Percentiles rank a stretch among this genome's conserved stretches.
These are phyloP conservation scores for Poeciliopsis paucimaculata DNA, from an alignment of 2,797 vertebrate genomes.

Conservation along the genomic window DNA sequence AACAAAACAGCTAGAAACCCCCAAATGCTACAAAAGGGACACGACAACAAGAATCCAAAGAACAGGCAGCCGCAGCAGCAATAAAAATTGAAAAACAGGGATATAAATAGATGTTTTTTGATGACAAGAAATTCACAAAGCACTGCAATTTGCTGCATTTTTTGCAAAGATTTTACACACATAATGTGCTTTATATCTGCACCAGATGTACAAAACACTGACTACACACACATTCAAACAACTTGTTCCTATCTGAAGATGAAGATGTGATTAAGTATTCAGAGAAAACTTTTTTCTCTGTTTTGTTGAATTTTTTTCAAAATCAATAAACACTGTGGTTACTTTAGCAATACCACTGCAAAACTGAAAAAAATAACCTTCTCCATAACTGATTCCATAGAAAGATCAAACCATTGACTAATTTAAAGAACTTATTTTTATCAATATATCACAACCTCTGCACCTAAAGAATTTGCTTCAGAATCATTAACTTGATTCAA, in stretches of 20 bases:
- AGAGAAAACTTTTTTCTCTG: not conserved
- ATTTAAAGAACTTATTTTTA: not conserved
- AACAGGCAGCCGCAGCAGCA: not conserved
- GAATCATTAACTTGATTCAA: not conserved
- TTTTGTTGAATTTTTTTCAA: not conserved
- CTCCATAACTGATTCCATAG: not conserved
- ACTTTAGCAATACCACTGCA: not conserved
- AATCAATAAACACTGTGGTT: not conserved
- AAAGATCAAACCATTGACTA: not conserved
- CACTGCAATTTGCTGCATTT: not conserved
- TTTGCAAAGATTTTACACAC: not conserved
- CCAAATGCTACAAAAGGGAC: not conserved
- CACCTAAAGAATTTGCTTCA: not conserved
- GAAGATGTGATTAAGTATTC: not conserved
- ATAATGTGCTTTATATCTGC: not conserved
- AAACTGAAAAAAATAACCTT: not conserved
- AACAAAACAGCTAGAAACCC: not conserved
- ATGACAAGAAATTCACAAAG: not conserved
- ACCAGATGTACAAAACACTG: not conserved
- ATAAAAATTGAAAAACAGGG: not conserved
- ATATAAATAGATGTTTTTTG: not conserved
- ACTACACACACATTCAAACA: not conserved
- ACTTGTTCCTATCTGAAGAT: not conserved
- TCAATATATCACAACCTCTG: not conserved
- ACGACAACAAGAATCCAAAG: not conserved